Conservation (phyloP, 1,140 invertebrate genomes). For the Pseudomyrmex cubaensis region DNA sequence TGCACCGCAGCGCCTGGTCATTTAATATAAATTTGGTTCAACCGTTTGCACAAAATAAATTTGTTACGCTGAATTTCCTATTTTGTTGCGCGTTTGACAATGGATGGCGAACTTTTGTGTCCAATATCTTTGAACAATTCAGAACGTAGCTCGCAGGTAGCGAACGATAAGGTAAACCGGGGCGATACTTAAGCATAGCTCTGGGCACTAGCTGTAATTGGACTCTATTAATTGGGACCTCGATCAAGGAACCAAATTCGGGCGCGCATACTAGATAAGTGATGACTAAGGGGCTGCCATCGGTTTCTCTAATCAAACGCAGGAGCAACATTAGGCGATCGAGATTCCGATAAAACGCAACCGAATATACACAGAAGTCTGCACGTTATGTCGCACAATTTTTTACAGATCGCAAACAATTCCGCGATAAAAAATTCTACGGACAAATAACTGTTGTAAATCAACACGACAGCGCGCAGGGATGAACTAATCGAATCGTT, state of each 20-base stretch:
- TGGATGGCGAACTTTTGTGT: conserved; percentile 7
- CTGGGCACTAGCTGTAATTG: conserved; percentile 33
- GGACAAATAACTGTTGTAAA: background rate
- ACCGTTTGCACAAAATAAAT: conserved; percentile 19
- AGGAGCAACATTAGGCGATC: background rate
- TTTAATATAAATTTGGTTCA: conserved; percentile 38
- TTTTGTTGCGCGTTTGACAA: background rate
- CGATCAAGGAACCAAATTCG: conserved; percentile 46
- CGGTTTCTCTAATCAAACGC: conserved; percentile 20
- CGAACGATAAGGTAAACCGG: background rate
- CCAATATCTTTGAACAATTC: conserved; percentile 1
- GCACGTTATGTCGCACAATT: background rate
- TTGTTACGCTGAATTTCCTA: conserved; percentile 35
- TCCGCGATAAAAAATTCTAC: background rate
- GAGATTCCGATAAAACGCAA: background rate
- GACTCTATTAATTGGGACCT: conserved; percentile 29
- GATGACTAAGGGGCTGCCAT: conserved; percentile 11
- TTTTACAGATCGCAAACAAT: background rate
- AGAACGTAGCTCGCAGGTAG: background rate
- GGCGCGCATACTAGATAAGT: conserved; percentile 1
- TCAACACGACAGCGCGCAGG: background rate
- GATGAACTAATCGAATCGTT: conserved; percentile 9
- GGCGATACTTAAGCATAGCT: conserved; percentile 2
- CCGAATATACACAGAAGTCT: no score
- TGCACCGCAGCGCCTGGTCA: background rate